Base-by-base conservation (phyloP, 2,888 invertebrate genomes). In the Brachyopa scutellaris region DNA sequence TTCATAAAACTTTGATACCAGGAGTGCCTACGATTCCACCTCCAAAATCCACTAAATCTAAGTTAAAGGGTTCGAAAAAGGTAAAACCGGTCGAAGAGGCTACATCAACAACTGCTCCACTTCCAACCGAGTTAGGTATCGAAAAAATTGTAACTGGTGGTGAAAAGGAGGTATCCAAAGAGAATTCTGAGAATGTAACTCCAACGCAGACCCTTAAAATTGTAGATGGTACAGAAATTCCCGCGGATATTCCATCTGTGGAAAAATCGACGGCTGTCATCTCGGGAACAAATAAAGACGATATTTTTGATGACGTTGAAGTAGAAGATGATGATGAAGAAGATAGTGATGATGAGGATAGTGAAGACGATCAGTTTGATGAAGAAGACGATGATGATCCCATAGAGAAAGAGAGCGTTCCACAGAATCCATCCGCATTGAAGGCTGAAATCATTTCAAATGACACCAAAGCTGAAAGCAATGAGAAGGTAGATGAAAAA, bases 141-240 rank as follows among this genome's bases (percentile, higher is more conserved):
- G 66, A 72, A 0, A 74, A 74, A 2, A 85, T 85, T 13, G 80
- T 86, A n/a, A 40, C 61, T 0, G 74, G n/a, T n/a, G n/a, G n/a
- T 2, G 53, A 47, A 1, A 78, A 84, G 17, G 23, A 66, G 21
- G 64, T 55, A 36, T 47, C 67, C n/a, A 82, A 15, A 2, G 57
- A 36, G 2, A 61, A 61, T 2, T 11, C 11, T 15, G 61, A 19
- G 45, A 76, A 26, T 6, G 84, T 86, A 7, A 85, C 84, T 21
- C 87, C 87, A 7, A 85, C 87, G 8, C 85, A 85, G 3, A 86
- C 87, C 1, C 29, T 86, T 57, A 91, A 92, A 84, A 91, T 95
- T 21, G 90, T 95, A 84, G 95, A 95, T 88, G 95, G 95, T 9
- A 95, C 95, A 8, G 93, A 93, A 17, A 90, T 95, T 85, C 73